Evolutionary conservation across 2,888 invertebrate species (phyloP).

Genomic region (Baccha elongata): DNA sequence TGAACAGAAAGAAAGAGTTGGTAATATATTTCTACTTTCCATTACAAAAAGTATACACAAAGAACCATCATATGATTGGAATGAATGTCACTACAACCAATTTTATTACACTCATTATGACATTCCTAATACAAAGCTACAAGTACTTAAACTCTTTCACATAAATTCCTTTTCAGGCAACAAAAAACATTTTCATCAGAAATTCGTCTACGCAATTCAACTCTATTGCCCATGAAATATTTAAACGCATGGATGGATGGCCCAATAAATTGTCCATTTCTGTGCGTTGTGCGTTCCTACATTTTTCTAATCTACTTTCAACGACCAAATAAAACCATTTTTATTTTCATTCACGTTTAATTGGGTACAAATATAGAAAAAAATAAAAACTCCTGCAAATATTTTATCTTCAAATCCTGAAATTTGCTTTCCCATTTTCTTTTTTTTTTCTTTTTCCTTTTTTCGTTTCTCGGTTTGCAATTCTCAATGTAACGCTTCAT

Average conservation of each 20-base stretch:
- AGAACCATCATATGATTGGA: too few relatives aligned
- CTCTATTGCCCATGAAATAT: conserved; percentile 47
- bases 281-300: background rate
- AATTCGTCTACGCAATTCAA: conserved; percentile 2
- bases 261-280: conserved; percentile 45
- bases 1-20: too few relatives aligned
- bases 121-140: too few relatives aligned
- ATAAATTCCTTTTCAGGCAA: too few relatives aligned
- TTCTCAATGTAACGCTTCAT: conserved; percentile 49
- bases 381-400: conserved; percentile 47
- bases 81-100: too few relatives aligned
- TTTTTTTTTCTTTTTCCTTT: background rate
- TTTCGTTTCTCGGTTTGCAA: conserved; percentile 2
- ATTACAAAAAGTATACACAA: too few relatives aligned
- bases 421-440: conserved; percentile 15
- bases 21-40: too few relatives aligned
- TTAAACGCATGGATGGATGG: conserved; percentile 43
- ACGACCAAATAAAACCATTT: conserved; percentile 22
- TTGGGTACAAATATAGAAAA: conserved; percentile 57
- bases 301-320: conserved; percentile 30
- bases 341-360: conserved; percentile 32
- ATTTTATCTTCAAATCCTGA: conserved; percentile 52
- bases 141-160: too few relatives aligned
- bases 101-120: too few relatives aligned
- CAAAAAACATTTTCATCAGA: too few relatives aligned